A percentile compares a stretch with the other conserved stretches of the same genome.
Evolutionary conservation across 2,888 invertebrate genomes (phyloP).

Genomic region (Conus canariensis): DNA sequence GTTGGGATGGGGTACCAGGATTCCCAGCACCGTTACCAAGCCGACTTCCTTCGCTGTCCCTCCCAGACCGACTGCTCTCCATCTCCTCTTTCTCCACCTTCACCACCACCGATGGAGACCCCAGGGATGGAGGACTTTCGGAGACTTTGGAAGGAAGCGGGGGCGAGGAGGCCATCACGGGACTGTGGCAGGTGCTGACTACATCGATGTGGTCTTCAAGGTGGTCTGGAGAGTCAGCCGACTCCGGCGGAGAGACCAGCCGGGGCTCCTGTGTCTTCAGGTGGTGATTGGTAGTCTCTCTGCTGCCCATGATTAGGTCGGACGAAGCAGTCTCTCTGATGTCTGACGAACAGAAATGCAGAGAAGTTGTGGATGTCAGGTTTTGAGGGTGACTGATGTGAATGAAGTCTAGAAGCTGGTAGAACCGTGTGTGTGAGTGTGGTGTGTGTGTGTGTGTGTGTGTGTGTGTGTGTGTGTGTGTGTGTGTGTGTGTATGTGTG

Average conservation of each 20-base stretch:
- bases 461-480: too few relatives aligned
- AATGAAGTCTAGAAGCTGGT: too few relatives aligned
- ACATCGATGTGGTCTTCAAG: constrained; percentile 34
- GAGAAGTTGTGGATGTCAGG: too few relatives aligned
- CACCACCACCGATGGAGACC: constrained; percentile 2
- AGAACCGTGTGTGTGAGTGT: too few relatives aligned
- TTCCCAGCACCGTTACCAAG: not conserved
- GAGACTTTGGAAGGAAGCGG: not conserved
- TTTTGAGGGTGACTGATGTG: too few relatives aligned
- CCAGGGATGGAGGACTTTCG: not conserved
- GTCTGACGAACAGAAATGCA: not conserved
- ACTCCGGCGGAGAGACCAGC: not conserved
- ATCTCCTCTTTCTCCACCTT: constrained; percentile 34
- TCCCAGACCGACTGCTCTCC: not conserved
- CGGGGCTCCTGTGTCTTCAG: not conserved
- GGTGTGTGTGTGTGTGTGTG: too few relatives aligned
- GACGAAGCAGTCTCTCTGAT: constrained; percentile 9
- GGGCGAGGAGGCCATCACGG: not conserved
- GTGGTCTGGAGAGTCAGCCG: constrained; percentile 33
- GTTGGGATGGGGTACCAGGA: not conserved
- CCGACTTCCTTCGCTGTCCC: not conserved
- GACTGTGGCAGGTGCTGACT: constrained; percentile 31
- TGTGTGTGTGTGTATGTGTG: too few relatives aligned
- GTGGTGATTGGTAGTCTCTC: not conserved
- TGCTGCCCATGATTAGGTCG: not conserved